A percentile compares a stretch with the other conserved stretches of the same genome.
Evolutionary conservation across 2,113 vertebrate genomes (phyloP).

Genomic region (Nesogale talazaci): DNA sequence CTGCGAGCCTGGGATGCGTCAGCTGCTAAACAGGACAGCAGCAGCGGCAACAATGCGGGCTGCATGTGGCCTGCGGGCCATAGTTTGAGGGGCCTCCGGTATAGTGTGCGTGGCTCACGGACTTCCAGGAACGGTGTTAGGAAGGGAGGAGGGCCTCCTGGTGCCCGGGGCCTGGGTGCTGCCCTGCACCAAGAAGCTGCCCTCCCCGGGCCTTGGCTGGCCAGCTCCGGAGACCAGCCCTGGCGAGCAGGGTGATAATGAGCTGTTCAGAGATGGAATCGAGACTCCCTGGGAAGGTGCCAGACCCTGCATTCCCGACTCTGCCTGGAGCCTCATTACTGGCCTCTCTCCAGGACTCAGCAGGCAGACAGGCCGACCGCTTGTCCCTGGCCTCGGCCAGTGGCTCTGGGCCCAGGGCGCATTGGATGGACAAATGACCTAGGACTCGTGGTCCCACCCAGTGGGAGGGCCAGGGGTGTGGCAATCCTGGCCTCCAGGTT

Average conservation of each 20-base stretch:
- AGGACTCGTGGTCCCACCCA: background rate
- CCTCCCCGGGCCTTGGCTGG: background rate
- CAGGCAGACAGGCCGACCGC: background rate
- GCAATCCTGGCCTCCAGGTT: background rate
- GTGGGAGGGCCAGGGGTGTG: background rate
- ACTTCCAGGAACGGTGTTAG: background rate
- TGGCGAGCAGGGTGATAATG: background rate
- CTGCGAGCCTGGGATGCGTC: too few relatives aligned
- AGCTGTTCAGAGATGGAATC: conserved; percentile 24
- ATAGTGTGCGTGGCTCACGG: background rate
- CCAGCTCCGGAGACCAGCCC: background rate
- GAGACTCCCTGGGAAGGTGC: conserved; percentile 53
- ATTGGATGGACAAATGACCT: background rate
- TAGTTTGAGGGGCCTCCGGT: too few relatives aligned
- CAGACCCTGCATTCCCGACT: conserved; percentile 16
- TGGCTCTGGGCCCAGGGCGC: background rate
- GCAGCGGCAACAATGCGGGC: too few relatives aligned
- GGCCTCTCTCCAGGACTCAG: background rate
- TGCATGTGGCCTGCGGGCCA: too few relatives aligned
- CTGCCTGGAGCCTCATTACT: conserved; percentile 14
- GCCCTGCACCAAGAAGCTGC: background rate
- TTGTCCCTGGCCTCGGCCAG: background rate
- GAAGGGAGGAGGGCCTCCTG: background rate
- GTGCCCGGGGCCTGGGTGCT: background rate
- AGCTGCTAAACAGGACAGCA: too few relatives aligned